Conservation (phyloP, 2,113 vertebrate species). For the Pygoscelis antarcticus region DNA sequence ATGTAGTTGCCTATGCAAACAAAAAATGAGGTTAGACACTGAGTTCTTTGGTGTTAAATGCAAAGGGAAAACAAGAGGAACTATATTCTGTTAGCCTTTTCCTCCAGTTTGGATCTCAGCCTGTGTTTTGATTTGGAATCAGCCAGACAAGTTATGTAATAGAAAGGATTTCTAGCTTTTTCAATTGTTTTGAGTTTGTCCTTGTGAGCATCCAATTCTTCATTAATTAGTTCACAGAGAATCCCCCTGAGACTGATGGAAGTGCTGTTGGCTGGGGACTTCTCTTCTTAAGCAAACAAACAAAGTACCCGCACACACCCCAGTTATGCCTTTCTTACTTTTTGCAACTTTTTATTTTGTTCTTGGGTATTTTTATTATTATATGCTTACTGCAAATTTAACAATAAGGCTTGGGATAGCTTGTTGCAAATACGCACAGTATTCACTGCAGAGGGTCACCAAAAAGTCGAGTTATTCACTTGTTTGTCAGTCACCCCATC, state of each 20-base stretch:
- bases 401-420: neutral
- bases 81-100: neutral
- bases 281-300: neutral
- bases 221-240: neutral
- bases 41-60: neutral
- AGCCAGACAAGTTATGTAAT: neutral
- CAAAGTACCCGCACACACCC: fast-evolving
- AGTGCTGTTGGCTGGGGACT: neutral
- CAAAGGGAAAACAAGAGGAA: neutral
- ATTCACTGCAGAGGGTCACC: neutral
- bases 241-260: neutral
- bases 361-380: neutral
- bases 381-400: neutral
- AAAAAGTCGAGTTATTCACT: neutral
- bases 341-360: neutral
- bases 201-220: neutral
- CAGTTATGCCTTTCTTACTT: neutral
- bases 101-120: neutral
- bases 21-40: neutral
- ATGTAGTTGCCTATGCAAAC: neutral
- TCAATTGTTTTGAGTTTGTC: neutral
- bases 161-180: conserved; percentile 16
- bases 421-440: neutral
- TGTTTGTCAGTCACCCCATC: neutral
- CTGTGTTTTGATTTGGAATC: conserved; percentile 24